Percentiles rank a stretch among this genome's conserved stretches.
phyloP scores from a whole-genome alignment of 2,888 invertebrate genomes.

The Andrena bucephala region DNA sequence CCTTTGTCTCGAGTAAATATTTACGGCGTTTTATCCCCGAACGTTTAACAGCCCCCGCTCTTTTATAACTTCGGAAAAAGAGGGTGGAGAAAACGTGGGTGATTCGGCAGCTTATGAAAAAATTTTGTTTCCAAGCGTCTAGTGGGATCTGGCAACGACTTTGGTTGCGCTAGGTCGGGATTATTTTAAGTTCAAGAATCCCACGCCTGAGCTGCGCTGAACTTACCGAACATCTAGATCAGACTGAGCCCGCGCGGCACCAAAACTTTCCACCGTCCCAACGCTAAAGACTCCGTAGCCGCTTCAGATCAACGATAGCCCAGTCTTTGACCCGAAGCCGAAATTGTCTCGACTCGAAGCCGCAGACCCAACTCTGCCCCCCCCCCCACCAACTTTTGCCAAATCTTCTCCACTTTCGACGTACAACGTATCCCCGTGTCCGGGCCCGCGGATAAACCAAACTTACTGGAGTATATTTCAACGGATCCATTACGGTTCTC shows the following conservation, averaged over 20 bases:
- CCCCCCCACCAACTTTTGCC: background rate
- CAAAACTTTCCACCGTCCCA: constrained; percentile 8
- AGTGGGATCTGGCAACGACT: background rate
- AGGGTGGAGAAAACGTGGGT: background rate
- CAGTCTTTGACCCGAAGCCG: background rate
- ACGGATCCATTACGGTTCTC: background rate
- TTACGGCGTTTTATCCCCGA: constrained; percentile 42
- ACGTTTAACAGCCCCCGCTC: constrained; percentile 28
- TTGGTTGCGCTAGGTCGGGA: background rate
- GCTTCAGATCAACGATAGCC: constrained; percentile 10
- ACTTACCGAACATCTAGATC: constrained; percentile 20
- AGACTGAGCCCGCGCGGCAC: background rate
- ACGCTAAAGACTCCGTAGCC: background rate
- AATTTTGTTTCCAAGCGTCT: background rate
- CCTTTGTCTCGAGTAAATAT: constrained; percentile 55
- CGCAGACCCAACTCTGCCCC: background rate
- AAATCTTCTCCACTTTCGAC: background rate
- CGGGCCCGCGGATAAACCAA: background rate
- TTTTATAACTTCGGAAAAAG: constrained; percentile 14
- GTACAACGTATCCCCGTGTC: background rate
- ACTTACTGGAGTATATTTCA: constrained; percentile 5
- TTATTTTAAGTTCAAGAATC: constrained; percentile 27
- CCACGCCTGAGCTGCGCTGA: background rate
- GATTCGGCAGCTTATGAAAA: background rate
- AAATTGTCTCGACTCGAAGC: constrained; percentile 1